Base-by-base conservation (phyloP, 2,113 vertebrate species). In the Cygnus buccinator region DNA sequence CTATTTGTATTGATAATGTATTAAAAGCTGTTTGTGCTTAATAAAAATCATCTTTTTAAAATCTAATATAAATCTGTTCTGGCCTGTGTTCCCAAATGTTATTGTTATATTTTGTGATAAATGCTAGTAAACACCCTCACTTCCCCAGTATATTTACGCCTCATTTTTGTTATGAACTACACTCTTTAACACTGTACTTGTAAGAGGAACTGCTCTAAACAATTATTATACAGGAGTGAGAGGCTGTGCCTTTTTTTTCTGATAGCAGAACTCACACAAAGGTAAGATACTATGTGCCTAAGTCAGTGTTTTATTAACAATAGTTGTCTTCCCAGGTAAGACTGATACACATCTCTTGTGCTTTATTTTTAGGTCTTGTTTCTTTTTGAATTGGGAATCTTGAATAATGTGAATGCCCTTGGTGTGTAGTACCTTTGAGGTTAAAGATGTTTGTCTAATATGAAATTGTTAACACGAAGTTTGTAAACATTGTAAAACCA, bases 1-100 rank as follows among this genome's bases (percentile, higher is more conserved):
- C 90, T 98, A 97, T 98, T 98, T 98, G 98, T 98, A 98, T 97
- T 97, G 97, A 98, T 98, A 98, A 98, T 98, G 97, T 98, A 98
- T 98, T 98, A 98, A 98, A 98, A 98, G 82, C 97, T 98, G 97
- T 97, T 97, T 97, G 97, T 98, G 97, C 96, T 98, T 98, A 98
- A 98, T 98, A 98, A 98, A 98, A 98, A 95, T 79, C 95, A 98
- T 98, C 98, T 98, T 98, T 98, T 97, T 96, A 98, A 97, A 97
- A 97, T 96, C 89, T 90, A 93, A 96, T 89, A 96, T 91, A 87
- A 96, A 96, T 87, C 96, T 96, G 79, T 97, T 95, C 85, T 95
- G 91, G 91, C 96, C 54, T 94, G 55, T 95, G 22, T 95, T 97
- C 94, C 26, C 17, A 87, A 81, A 96, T 92, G 70, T 63, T 28